Evolutionary conservation across 2,888 invertebrate species (phyloP).

Genomic region (Tiliacea aurago): DNA sequence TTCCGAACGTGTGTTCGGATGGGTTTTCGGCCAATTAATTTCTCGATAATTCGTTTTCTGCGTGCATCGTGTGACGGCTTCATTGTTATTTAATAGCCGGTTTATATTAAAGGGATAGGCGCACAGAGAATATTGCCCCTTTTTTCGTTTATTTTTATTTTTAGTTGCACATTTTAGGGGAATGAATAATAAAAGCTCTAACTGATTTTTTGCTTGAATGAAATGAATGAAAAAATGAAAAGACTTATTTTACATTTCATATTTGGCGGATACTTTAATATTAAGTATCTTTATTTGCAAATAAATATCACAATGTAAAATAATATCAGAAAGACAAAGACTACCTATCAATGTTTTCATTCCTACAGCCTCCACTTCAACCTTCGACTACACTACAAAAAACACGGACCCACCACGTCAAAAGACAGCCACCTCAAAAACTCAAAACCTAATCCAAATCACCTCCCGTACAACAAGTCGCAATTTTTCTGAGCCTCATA

Average conservation of each 20-base stretch:
- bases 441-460: conserved; percentile 75
- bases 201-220: not conserved
- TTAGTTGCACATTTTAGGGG: conserved; percentile 31
- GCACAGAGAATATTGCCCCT: not conserved
- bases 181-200: conserved; percentile 4
- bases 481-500: conserved; percentile 81
- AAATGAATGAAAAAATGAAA: not conserved
- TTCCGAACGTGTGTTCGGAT: conserved; percentile 88
- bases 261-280: not conserved
- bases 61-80: conserved; percentile 78
- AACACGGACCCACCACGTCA: conserved; percentile 2
- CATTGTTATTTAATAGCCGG: conserved; percentile 83
- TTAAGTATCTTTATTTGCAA: not conserved
- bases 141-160: conserved; percentile 14
- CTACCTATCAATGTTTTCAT: not conserved
- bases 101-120: conserved; percentile 65
- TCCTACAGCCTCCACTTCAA: too few species aligned
- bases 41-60: conserved; percentile 86
- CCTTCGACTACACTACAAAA: not conserved
- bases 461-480: conserved; percentile 74
- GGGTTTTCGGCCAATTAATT: conserved; percentile 90
- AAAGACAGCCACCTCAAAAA: conserved; percentile 28
- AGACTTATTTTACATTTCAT: too few species aligned
- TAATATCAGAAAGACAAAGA: not conserved
- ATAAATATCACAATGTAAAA: not conserved